phyloP scores from a whole-genome alignment of 2,113 vertebrate species.

The Pogona vitticeps region DNA sequence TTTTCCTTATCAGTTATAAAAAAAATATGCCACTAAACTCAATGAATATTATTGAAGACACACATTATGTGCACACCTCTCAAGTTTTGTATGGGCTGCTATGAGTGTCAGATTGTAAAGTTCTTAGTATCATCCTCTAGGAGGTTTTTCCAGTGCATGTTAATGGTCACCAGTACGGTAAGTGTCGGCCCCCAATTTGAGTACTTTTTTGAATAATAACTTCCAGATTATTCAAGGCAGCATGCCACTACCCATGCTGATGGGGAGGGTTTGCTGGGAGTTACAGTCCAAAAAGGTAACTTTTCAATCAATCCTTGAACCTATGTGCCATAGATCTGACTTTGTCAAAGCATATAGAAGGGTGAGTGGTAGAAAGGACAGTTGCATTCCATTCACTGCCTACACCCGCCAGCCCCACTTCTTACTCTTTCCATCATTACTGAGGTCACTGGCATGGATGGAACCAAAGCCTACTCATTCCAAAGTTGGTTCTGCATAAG shows the following conservation, averaged over 20 bases:
- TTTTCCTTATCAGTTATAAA: no score
- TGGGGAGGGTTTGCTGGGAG: no score
- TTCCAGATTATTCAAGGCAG: no score
- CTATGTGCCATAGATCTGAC: neutral
- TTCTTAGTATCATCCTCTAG: no score
- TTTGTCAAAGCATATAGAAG: neutral
- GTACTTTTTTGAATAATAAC: no score
- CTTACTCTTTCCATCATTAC: neutral
- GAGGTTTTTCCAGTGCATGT: neutral
- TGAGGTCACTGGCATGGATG: neutral
- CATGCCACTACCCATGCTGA: no score
- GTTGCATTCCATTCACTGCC: neutral
- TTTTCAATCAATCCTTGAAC: no score
- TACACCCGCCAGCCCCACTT: neutral
- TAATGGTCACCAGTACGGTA: neutral
- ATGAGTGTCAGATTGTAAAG: neutral
- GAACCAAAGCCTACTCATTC: neutral
- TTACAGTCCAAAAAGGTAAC: no score
- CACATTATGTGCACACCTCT: neutral
- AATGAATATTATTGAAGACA: no score
- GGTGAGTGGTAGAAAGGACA: neutral
- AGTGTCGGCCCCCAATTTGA: no score
- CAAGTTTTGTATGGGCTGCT: neutral
- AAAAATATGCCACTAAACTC: no score
- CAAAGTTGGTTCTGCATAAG: neutral